Evolutionary conservation across 2,113 vertebrate genomes (phyloP).

Genomic region (Ammospiza caudacuta): DNA sequence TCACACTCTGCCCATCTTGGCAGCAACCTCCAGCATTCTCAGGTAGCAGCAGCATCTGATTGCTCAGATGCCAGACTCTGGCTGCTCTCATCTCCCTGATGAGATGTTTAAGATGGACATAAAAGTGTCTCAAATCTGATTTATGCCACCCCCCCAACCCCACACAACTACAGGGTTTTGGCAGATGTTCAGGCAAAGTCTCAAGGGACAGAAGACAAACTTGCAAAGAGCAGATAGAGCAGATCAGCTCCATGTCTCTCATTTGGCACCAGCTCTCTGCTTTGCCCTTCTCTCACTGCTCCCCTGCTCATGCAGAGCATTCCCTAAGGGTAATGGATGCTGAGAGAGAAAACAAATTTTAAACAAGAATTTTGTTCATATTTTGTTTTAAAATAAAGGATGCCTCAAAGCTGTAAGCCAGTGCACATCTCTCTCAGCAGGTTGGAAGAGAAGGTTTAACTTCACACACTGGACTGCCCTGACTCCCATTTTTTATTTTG

Average conservation of each 20-base stretch:
- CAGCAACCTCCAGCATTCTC: background rate
- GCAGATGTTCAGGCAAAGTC: background rate
- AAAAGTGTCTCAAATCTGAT: background rate
- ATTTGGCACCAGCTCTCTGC: background rate
- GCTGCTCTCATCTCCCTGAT: background rate
- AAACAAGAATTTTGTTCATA: background rate
- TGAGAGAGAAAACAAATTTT: background rate
- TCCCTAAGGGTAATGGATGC: background rate
- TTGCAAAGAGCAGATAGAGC: background rate
- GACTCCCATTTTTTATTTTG: background rate
- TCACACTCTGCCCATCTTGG: background rate
- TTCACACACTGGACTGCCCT: background rate
- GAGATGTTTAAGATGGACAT: background rate
- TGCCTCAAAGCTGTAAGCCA: background rate
- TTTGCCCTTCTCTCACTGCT: background rate
- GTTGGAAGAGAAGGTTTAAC: background rate
- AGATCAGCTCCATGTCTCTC: background rate
- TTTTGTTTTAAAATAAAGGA: background rate
- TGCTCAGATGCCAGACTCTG: background rate
- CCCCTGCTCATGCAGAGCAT: background rate
- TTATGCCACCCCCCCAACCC: background rate
- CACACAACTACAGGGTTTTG: background rate
- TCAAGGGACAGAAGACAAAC: background rate
- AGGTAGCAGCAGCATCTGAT: background rate
- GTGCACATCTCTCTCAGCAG: background rate